Conservation (phyloP, 1,140 invertebrate species). For the Rhizoglyphus robini region DNA sequence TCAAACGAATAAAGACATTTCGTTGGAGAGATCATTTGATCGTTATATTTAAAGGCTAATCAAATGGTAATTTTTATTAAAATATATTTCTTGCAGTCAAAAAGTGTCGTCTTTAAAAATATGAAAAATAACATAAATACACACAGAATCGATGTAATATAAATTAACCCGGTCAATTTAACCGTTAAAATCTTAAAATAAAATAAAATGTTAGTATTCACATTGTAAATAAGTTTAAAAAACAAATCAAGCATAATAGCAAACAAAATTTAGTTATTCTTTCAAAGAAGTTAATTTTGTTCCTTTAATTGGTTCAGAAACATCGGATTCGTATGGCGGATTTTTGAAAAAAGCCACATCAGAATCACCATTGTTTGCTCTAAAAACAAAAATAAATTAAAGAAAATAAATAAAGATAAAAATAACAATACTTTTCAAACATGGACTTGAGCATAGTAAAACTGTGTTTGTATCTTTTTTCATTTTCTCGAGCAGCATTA, state of each 20-base stretch:
- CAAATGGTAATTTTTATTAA: too few relatives aligned
- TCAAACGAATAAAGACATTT: too few relatives aligned
- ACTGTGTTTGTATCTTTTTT: constrained; percentile 6
- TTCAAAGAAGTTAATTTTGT: not conserved
- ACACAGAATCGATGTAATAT: too few relatives aligned
- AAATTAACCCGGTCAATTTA: too few relatives aligned
- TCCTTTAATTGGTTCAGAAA: not conserved
- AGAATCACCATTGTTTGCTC: constrained; percentile 1
- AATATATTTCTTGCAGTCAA: too few relatives aligned
- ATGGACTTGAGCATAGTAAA: constrained; percentile 5
- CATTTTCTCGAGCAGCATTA: not conserved
- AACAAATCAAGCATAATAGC: not conserved
- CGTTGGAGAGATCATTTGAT: too few relatives aligned
- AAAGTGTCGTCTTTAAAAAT: too few relatives aligned
- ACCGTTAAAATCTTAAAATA: too few relatives aligned
- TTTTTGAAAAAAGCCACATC: not conserved
- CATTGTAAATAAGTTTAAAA: too few relatives aligned
- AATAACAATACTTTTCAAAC: constrained; percentile 9
- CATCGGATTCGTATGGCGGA: constrained; percentile 12
- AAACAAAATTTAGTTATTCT: not conserved
- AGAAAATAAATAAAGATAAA: not conserved
- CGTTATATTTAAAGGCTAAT: too few relatives aligned
- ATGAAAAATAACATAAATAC: too few relatives aligned
- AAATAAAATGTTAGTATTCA: too few relatives aligned
- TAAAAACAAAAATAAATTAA: constrained; percentile 4